Base-by-base conservation (phyloP, 2,888 invertebrate species). In the Apamea epomidion region DNA sequence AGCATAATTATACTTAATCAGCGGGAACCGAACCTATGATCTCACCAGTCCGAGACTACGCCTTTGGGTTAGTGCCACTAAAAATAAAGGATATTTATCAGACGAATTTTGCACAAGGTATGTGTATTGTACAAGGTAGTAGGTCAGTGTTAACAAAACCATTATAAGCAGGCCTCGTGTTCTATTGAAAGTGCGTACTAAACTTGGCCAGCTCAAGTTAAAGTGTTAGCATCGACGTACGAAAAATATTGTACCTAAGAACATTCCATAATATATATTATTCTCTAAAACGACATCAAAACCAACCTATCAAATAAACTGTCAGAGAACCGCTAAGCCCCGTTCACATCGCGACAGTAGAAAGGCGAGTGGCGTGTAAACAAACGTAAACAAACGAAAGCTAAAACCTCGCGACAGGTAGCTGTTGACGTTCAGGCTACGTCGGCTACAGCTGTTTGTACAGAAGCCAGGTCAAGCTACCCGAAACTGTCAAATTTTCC, bases 381-480 rank as follows among this genome's bases (percentile, higher is more conserved):
- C n/a, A n/a, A n/a, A n/a, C n/a, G 65, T n/a, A 71, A 72, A 83
- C 62, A 79, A 79, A 83, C 62, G 32, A 2, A 45, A 21, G 29
- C 29, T 79, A n/a, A 74, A 74, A 60, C 79, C n/a, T 67, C 45
- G 21, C 32, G 25, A 18, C 54, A 64, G 58, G 71, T 71, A 62
- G 64, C n/a, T 64, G 72, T 79, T 69, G 71, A 83, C 78, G 69
- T 69, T 64, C 25, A 67, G 42, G 62, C 42, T 18, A 42, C 71
- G 71, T 37, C 72, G 72, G 54, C n/a, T 58, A 25, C 48, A 45
- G n/a, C 14, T 76, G 80, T 80, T 84, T 80, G 48, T 29, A n/a
- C n/a, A n/a, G n/a, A n/a, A n/a, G n/a, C n/a, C n/a, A n/a, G n/a
- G n/a, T n/a, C n/a, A n/a, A n/a, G n/a, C n/a, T n/a, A n/a, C n/a